phyloP scores from a whole-genome alignment of 2,797 vertebrate species.

The Sebastes variabilis region DNA sequence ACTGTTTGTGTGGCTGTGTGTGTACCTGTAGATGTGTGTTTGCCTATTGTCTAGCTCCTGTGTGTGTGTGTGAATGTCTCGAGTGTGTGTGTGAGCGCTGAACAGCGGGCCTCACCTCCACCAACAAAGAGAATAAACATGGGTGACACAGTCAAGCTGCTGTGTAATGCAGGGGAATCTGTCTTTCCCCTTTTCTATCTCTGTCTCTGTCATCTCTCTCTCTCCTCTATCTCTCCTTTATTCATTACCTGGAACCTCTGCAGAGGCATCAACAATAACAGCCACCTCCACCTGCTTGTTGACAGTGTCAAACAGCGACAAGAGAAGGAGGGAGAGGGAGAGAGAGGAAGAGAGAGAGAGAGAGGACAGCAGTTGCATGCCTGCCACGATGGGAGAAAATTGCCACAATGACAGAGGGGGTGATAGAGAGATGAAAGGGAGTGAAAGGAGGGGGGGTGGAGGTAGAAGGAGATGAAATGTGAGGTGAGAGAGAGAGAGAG shows the following conservation, averaged over 20 bases:
- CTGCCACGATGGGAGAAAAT: slow-evolving; percentile 71
- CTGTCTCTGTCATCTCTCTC: slow-evolving; percentile 64
- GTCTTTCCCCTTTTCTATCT: slow-evolving; percentile 49
- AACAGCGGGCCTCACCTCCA: slow-evolving; percentile 54
- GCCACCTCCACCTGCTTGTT: slow-evolving; percentile 78
- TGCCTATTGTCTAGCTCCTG: slow-evolving; percentile 1
- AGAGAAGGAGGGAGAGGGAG: slow-evolving; percentile 44
- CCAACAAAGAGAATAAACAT: slow-evolving; percentile 77
- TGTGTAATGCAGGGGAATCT: slow-evolving; percentile 71
- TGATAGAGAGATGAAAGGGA: slow-evolving; percentile 75
- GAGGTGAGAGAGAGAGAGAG: slow-evolving; percentile 40
- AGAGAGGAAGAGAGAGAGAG: slow-evolving; percentile 8
- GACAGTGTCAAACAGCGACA: slow-evolving; percentile 77
- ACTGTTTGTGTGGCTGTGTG: background rate
- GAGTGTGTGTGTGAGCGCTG: slow-evolving; percentile 11
- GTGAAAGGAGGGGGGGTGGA: background rate
- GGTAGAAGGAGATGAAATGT: slow-evolving; percentile 53
- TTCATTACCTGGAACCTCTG: slow-evolving; percentile 78
- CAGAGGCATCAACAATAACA: slow-evolving; percentile 78
- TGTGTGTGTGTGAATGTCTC: background rate
- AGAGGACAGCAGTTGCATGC: slow-evolving; percentile 59
- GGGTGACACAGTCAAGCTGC: slow-evolving; percentile 77
- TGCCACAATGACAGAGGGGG: slow-evolving; percentile 75
- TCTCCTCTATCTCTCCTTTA: slow-evolving; percentile 67
- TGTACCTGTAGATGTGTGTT: background rate